Base-by-base conservation (phyloP, 2,113 vertebrate species). In the Cichladusa arquata region DNA sequence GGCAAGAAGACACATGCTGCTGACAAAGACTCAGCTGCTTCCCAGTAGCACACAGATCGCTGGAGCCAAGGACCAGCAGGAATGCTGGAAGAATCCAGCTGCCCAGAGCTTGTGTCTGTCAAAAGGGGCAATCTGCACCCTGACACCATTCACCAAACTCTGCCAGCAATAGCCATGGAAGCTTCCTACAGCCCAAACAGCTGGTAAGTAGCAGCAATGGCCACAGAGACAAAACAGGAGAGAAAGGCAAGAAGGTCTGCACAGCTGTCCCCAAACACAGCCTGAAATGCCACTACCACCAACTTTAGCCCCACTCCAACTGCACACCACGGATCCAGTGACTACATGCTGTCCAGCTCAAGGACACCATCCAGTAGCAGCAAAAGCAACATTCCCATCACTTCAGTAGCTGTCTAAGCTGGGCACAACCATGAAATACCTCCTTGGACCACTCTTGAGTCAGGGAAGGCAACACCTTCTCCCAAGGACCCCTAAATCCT, bases 41-140 rank as follows among this genome's bases (percentile, higher is more conserved):
- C 53, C 20, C 36, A 28, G 33, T 15, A 64, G 50, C 15, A 11
- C 29, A n/a, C 15, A 6, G 18, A 5, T 12, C 7, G 3, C 19
- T 28, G 29, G 14, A 80, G 42, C 80, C n/a, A 67, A 54, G 26
- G 2, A 2, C 26, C 62, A 31, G 5, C 0, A 17, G 33, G 8
- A 67, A 50, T 0, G 0, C 64, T 40, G 24, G 18, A 8, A 62
- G 47, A 40, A 44, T 13, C 8, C 12, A 8, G 9, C 31, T 31
- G 38, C 26, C 17, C 34, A 54, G 7, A 60, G 23, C 18, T 7
- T 36, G 8, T 34, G 10, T 24, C 19, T 3, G 1, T 26, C 25
- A 12, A 38, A 70, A 54, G 15, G 34, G 34, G 11, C 31, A 65
- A 48, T 8, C 34, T 1, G 6, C 2, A 0, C 16, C 13, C 34